A percentile compares a stretch with the other conserved stretches of the same genome.
Evolutionary conservation across 1,140 invertebrate genomes (phyloP).

Genomic region (Drosophila bocki): DNA sequence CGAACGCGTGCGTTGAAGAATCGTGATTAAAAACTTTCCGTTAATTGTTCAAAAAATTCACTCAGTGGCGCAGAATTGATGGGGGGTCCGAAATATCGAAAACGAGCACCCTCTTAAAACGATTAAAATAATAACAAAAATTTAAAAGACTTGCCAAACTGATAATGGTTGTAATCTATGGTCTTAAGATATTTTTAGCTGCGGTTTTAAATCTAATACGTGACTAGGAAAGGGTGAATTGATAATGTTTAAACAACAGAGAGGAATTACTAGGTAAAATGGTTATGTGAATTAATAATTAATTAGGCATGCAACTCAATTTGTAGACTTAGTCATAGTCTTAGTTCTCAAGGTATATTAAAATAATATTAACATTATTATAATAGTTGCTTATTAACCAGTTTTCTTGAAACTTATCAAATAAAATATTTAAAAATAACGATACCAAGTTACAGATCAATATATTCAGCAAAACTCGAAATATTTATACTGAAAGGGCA

Average conservation of each 20-base stretch:
- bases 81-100: neutral
- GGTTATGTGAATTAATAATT: neutral
- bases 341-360: too few species aligned
- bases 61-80: neutral
- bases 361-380: neutral
- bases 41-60: constrained; percentile 34
- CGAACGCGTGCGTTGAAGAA: constrained; percentile 27
- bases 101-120: neutral
- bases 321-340: neutral
- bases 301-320: neutral
- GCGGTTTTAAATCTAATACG: neutral
- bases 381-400: neutral
- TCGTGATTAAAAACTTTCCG: constrained; percentile 67
- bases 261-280: neutral
- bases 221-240: neutral
- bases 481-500: neutral
- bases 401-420: neutral
- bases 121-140: neutral
- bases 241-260: neutral
- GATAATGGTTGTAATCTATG: neutral
- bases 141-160: neutral
- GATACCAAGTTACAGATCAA: neutral
- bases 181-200: neutral
- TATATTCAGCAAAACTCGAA: too few species aligned
- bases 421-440: neutral